These are phyloP conservation scores for Heliconius ismenius DNA, from an alignment of 2,888 invertebrate species.

Conservation along the genomic window DNA sequence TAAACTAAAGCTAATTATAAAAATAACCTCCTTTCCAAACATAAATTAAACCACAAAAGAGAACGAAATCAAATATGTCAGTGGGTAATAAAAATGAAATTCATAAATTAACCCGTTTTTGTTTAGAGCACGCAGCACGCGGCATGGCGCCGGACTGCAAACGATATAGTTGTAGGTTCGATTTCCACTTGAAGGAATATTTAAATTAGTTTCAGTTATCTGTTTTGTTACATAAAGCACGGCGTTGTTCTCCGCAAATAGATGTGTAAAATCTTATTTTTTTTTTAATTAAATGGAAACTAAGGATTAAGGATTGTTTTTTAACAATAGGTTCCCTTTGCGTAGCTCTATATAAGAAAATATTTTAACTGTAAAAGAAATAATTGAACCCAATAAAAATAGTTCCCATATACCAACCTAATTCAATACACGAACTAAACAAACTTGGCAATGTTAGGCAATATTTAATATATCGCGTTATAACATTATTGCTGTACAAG, in stretches of 20 bases:
- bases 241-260: too few species aligned
- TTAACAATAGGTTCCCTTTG: too few species aligned
- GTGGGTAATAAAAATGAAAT: not conserved
- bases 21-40: not conserved
- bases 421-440: constrained; percentile 13
- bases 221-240: too few species aligned
- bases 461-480: constrained; percentile 23
- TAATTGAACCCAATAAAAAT: constrained; percentile 4
- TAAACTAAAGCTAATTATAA: not conserved
- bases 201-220: too few species aligned
- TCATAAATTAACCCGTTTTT: constrained; percentile 5
- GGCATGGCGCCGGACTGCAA: not conserved
- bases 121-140: not conserved
- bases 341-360: too few species aligned
- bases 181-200: not conserved
- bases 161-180: not conserved
- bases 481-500: constrained; percentile 10
- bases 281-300: too few species aligned
- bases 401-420: not conserved
- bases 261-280: too few species aligned
- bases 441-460: constrained; percentile 16
- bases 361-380: not conserved
- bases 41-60: constrained; percentile 7
- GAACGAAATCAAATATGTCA: not conserved
- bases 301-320: too few species aligned